Conservation (phyloP, 1,140 invertebrate species). For the Planococcus citri region DNA sequence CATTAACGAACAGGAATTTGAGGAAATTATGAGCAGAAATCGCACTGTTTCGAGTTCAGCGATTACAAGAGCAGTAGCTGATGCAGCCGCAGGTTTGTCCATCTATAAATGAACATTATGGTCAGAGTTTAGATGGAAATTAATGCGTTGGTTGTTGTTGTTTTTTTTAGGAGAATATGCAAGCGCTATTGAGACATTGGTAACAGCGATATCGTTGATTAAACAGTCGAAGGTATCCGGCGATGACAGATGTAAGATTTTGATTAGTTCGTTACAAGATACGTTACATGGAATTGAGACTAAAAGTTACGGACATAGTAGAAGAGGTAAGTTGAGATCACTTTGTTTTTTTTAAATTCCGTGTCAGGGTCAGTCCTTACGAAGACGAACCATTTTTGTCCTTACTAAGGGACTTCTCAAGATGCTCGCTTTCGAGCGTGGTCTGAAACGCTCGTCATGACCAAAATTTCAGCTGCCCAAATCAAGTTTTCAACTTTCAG, state of each 20-base stretch:
- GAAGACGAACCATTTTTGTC: neutral
- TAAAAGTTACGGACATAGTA: constrained; percentile 75
- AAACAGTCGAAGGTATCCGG: constrained; percentile 96
- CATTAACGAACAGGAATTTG: constrained; percentile 88
- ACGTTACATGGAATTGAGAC: constrained; percentile 93
- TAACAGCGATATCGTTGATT: constrained; percentile 96
- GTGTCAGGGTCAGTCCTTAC: neutral
- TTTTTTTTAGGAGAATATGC: constrained; percentile 91
- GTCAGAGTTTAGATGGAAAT: no score
- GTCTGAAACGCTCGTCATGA: neutral
- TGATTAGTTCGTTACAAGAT: constrained; percentile 93
- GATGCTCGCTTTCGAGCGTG: no score
- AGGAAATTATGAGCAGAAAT: constrained; percentile 96
- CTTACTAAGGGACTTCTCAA: no score
- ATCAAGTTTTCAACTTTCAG: no score
- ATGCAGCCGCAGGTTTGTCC: constrained; percentile 69
- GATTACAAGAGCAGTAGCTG: constrained; percentile 90
- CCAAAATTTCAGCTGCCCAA: no score
- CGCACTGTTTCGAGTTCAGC: constrained; percentile 93
- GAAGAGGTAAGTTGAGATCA: constrained; percentile 41
- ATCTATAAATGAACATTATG: no score
- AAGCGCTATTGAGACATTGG: constrained; percentile 94
- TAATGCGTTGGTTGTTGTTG: no score
- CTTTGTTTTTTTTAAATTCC: neutral
- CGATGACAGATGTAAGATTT: constrained; percentile 95